Percentiles rank a stretch among this genome's conserved stretches.
Conservation (phyloP, 2,797 vertebrate genomes). For the Muscicapa comitata region DNA sequence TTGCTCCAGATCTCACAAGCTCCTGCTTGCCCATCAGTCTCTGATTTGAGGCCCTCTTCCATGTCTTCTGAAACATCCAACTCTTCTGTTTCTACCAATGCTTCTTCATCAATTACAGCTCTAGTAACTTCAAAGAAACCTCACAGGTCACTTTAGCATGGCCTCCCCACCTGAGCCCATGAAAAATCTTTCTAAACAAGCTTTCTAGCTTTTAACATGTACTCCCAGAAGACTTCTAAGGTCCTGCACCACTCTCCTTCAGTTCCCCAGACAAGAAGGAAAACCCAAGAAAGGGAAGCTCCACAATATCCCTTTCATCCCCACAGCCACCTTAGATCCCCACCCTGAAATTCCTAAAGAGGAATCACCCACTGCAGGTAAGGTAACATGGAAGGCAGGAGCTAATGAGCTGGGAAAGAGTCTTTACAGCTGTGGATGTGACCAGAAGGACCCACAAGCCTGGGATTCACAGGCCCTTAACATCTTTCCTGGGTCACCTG, state of each 20-base stretch:
- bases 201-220: not conserved
- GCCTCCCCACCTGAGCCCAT: not conserved
- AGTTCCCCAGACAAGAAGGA: not conserved
- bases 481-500: not conserved
- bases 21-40: not conserved
- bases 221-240: not conserved
- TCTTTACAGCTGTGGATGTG: not conserved
- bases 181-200: not conserved
- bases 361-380: not conserved
- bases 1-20: not conserved
- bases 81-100: not conserved
- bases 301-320: no score
- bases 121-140: slow-evolving; percentile 3
- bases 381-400: not conserved
- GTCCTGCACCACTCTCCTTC: not conserved
- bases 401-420: not conserved
- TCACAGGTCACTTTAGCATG: not conserved
- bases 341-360: not conserved
- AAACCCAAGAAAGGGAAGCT: not conserved
- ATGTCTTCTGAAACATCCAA: slow-evolving; percentile 6
- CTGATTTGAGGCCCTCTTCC: not conserved
- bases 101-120: slow-evolving; percentile 12
- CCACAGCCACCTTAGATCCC: no score
- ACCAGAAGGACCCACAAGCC: not conserved
- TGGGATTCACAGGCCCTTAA: not conserved